Conservation (phyloP, 2,888 invertebrate genomes). For the Eremobia ochroleuca region DNA sequence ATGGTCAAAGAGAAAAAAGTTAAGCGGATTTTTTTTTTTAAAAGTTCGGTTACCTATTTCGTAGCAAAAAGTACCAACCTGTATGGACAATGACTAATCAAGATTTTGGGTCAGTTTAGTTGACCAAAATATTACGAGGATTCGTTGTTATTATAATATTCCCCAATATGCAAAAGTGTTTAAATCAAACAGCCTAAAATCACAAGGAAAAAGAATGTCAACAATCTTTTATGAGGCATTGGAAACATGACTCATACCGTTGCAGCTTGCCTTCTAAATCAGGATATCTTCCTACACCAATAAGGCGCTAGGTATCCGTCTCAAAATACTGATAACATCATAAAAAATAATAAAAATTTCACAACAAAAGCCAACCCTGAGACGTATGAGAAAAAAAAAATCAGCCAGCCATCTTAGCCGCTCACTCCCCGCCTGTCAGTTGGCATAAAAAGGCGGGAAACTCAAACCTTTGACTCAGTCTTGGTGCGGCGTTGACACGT, state of each 20-base stretch:
- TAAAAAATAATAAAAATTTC: constrained; percentile 75
- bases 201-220: constrained; percentile 27
- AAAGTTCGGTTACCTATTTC: no score
- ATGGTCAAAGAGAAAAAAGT: no score
- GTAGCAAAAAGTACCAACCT: no score
- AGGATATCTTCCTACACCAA: constrained; percentile 43
- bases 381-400: constrained; percentile 65
- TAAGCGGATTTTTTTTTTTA: no score
- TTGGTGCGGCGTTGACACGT: constrained; percentile 79
- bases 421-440: constrained; percentile 82
- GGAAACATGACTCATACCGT: constrained; percentile 20
- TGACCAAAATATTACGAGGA: not conserved
- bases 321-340: constrained; percentile 63
- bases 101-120: not conserved
- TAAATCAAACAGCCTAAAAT: constrained; percentile 1
- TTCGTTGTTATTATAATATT: not conserved
- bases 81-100: not conserved
- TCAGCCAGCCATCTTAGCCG: constrained; percentile 74
- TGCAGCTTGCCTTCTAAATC: constrained; percentile 23
- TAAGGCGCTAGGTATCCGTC: constrained; percentile 31
- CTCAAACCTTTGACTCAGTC: constrained; percentile 83
- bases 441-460: constrained; percentile 84
- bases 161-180: not conserved
- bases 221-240: not conserved
- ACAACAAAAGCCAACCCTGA: constrained; percentile 82